phyloP scores from a whole-genome alignment of 37 sponge, comb jelly and placozoan species.

The Tethya wilhelma region DNA sequence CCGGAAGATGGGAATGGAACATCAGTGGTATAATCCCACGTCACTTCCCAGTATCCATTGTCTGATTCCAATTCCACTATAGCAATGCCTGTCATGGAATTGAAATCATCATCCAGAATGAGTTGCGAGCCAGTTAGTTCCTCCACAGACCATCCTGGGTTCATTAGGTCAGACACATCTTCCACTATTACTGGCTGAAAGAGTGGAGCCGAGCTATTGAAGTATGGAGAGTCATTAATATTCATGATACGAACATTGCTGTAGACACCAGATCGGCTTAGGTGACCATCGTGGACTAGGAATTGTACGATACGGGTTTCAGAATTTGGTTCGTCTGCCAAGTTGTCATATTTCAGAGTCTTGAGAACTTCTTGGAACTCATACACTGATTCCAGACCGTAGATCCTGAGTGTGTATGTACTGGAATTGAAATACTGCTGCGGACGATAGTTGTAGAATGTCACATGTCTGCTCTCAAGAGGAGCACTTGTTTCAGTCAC shows the following conservation, averaged over 20 bases:
- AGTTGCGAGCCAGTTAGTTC: constrained; percentile 45
- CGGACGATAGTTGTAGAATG: constrained; percentile 62
- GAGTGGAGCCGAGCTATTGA: constrained; percentile 47
- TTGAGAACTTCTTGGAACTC: constrained; percentile 78
- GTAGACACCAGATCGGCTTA: constrained; percentile 33
- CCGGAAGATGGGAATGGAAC: not conserved
- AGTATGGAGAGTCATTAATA: constrained; percentile 89
- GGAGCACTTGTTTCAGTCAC: constrained; percentile 54
- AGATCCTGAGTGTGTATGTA: constrained; percentile 68
- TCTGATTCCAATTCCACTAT: constrained; percentile 50
- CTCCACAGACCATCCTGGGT: constrained; percentile 80
- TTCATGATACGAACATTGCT: constrained; percentile 40
- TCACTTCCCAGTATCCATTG: constrained; percentile 87
- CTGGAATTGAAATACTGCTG: constrained; percentile 65
- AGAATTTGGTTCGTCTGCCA: constrained; percentile 74
- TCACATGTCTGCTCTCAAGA: constrained; percentile 34
- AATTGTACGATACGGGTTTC: constrained; percentile 49
- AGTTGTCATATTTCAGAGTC: constrained; percentile 79
- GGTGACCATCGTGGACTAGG: constrained; percentile 74
- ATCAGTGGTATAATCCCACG: constrained; percentile 37
- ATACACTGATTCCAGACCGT: constrained; percentile 73
- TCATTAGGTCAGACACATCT: constrained; percentile 45
- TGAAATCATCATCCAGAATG: constrained; percentile 73
- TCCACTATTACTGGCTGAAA: constrained; percentile 56
- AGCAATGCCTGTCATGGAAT: constrained; percentile 72